Evolutionary conservation across 2,113 vertebrate species (phyloP), one percentile per base, ranked within the genome.

Genomic region (Pristiophorus japonicus): DNA sequence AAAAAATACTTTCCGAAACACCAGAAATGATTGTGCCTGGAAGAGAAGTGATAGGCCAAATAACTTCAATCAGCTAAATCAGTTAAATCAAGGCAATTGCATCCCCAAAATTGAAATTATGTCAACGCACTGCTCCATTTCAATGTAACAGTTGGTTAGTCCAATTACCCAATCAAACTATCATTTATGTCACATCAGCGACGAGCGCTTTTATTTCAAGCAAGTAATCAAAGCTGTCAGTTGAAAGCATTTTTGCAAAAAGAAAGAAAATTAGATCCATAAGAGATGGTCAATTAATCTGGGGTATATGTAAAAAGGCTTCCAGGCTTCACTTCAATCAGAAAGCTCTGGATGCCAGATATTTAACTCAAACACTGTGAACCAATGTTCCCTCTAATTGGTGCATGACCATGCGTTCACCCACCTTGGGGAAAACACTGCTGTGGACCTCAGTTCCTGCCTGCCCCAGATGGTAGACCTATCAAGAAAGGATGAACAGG

Each of bases 101-200:
- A 47, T 94, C 45, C 66, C 27, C 65, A 94, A 94, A 51, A 94
- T 24, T 47, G 24, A 94, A 70, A 70, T 70, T 47, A 94, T 94
- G 65, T 94, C 93, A 70, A 70, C 65, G 14, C 65, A 6, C 24
- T 45, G 62, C 93, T 94, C 93, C 66, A 51, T 94, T 70, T 47
- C n/a, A 2, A 27, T 90, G 51, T 59, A 94, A 70, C 93, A 47
- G 93, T 70, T 67, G 93, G 38, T 45, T 94, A 34, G 93, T 73
- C 42, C 93, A 94, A 94, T 94, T 94, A 94, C 45, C 93, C 66
- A 94, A 94, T 94, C 93, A 94, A 70, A 30, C 93, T 73, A 94
- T 27, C 66, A 34, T 90, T 90, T 70, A 42, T 94, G 93, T 73
- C 93, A 94, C 66, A 94, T 94, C 65, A 34, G 42, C 42, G 66